A percentile compares a stretch with the other conserved stretches of the same genome.
Conservation (phyloP, 2,797 vertebrate species). For the Onychomys leucogaster region DNA sequence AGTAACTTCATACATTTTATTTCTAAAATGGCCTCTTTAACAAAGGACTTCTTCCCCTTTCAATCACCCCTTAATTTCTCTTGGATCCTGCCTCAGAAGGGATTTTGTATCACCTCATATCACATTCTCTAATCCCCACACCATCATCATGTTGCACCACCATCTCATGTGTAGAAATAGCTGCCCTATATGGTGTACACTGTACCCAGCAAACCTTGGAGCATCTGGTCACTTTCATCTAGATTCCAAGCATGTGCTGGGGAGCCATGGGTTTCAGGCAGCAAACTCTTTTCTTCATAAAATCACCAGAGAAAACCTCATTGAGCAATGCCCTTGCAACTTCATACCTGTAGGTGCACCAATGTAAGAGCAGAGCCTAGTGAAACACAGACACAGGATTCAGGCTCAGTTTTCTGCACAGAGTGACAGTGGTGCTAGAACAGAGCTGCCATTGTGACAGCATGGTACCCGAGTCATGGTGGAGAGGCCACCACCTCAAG, state of each 20-base stretch:
- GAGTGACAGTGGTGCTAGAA: not conserved
- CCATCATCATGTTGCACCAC: not conserved
- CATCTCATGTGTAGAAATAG: not conserved
- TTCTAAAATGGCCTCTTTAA: not conserved
- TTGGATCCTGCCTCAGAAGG: not conserved
- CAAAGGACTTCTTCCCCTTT: too few relatives aligned
- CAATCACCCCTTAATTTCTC: not conserved
- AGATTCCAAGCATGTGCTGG: not conserved
- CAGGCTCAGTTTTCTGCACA: not conserved
- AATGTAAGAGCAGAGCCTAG: not conserved
- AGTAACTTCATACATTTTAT: not conserved
- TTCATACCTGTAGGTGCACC: not conserved
- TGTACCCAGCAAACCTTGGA: not conserved
- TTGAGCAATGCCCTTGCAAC: not conserved
- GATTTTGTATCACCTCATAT: not conserved
- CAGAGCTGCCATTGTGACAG: not conserved
- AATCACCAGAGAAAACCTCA: not conserved
- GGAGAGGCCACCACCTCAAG: too few relatives aligned
- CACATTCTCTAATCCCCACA: not conserved
- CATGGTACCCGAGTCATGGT: not conserved
- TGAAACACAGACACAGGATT: not conserved
- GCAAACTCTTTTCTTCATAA: not conserved
- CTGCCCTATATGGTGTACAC: not conserved
- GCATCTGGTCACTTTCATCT: not conserved
- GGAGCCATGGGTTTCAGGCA: not conserved